Evolutionary conservation across 2,113 vertebrate genomes (phyloP), one percentile per base, ranked within the genome.

Genomic region (Elaphurus davidianus): DNA sequence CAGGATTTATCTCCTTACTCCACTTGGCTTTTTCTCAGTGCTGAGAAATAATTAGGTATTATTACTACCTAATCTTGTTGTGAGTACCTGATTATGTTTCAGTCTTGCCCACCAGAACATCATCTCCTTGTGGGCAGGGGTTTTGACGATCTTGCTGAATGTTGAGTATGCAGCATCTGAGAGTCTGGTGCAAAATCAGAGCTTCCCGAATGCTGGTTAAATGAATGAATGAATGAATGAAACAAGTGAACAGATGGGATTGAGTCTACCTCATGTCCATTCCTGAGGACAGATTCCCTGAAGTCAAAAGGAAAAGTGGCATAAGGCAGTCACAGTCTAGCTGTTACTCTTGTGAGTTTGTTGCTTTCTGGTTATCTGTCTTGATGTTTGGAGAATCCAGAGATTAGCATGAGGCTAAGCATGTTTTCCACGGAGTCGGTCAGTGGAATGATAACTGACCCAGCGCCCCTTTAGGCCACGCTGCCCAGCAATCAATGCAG

Each of bases 151-250:
- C 59, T 52, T 33, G 17, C 12, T 88, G 67, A 50, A 0, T 45
- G 23, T 50, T 71, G 79, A 8, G 9, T 11, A 11, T 21, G 7
- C 0, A 7, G 1, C 23, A 21, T 52, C 1, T 5, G 30, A 19
- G 27, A n/a, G 15, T 59, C 83, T 71, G 23, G 23, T 86, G 16
- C 12, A 36, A 40, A 92, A 14, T 30, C 6, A 4, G 45, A 6
- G 8, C 25, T 91, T 40, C 47, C 3, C 5, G 55, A 79, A 12
- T 3, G 52, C 33, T 60, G 82, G 36, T 71, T 71, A 7, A 52
- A 23, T 54, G 19, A 79, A 47, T 47, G 52, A 62, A 47, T 47
- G 52, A 62, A 36, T 16, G 52, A 57, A 33, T 16, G 67, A 50
- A 57, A 33, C 1, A 40, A 89, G 6, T 10, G 15, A 21, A 64